Evolutionary conservation across 2,888 invertebrate species (phyloP).

Genomic region (Geophilus truncorum): DNA sequence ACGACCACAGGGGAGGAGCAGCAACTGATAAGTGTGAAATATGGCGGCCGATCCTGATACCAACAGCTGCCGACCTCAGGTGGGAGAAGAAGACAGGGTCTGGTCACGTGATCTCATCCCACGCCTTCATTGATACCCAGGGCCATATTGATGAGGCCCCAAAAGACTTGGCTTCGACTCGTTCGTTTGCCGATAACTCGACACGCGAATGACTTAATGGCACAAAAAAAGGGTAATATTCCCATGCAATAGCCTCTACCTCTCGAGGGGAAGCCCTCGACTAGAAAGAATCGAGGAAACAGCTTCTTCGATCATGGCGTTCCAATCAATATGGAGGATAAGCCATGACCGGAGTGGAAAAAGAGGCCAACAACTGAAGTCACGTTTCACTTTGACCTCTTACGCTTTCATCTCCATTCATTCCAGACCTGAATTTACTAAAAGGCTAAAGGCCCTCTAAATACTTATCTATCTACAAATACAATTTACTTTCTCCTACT

Average conservation of each 20-base stretch:
- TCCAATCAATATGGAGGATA: slow-evolving; percentile 15
- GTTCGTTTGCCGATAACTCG: slow-evolving; percentile 16
- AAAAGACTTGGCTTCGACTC: slow-evolving; percentile 6
- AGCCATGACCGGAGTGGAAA: slow-evolving; percentile 16
- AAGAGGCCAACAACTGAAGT: slow-evolving; percentile 1
- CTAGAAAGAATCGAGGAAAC: slow-evolving; percentile 12
- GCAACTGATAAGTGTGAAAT: slow-evolving; percentile 14
- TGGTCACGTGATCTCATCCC: slow-evolving; percentile 20
- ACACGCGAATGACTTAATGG: slow-evolving; percentile 15
- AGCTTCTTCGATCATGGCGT: slow-evolving; percentile 20
- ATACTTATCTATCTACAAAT: background rate
- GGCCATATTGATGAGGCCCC: slow-evolving; percentile 20
- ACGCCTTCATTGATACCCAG: slow-evolving; percentile 15
- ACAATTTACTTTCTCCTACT: background rate
- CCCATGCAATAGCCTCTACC: background rate
- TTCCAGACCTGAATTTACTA: background rate
- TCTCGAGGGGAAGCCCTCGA: slow-evolving; percentile 15
- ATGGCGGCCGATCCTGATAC: slow-evolving; percentile 11
- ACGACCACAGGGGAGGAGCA: slow-evolving; percentile 31
- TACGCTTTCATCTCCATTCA: slow-evolving; percentile 7
- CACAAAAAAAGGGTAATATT: slow-evolving; percentile 18
- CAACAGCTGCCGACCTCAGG: slow-evolving; percentile 16
- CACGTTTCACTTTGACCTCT: slow-evolving; percentile 5
- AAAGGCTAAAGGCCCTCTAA: background rate
- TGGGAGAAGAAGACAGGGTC: background rate